Evolutionary conservation across 2,113 vertebrate genomes (phyloP).

Genomic region (Centropus unirufus): DNA sequence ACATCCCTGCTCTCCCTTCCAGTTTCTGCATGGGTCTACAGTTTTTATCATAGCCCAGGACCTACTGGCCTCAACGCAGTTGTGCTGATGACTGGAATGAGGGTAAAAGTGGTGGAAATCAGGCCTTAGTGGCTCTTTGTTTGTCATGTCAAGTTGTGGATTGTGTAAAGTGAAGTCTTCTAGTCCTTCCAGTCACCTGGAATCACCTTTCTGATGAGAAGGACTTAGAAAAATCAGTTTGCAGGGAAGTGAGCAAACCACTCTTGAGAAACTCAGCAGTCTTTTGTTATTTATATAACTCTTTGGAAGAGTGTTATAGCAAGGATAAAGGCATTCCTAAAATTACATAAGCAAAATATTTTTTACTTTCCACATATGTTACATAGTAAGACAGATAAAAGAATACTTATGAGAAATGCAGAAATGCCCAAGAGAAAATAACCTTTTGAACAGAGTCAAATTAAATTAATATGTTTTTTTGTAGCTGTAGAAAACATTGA

Average conservation of each 20-base stretch:
- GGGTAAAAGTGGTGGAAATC: not conserved
- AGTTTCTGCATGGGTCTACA: not conserved
- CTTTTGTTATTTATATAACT: not conserved
- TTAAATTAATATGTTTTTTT: not conserved
- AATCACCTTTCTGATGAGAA: not conserved
- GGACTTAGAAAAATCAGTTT: not conserved
- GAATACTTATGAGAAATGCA: not conserved
- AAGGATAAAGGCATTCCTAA: not conserved
- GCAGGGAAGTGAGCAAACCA: not conserved
- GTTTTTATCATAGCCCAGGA: not conserved
- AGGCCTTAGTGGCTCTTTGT: not conserved
- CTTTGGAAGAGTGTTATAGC: not conserved
- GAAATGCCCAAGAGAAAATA: not conserved
- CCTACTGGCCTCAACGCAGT: not conserved
- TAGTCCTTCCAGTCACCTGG: not conserved
- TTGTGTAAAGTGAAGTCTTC: not conserved
- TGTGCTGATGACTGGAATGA: not conserved
- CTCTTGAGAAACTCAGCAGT: not conserved
- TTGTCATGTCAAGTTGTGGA: not conserved
- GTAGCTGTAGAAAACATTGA: not conserved
- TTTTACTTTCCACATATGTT: not conserved
- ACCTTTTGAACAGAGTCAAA: not conserved
- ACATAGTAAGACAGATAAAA: not conserved
- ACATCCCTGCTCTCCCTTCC: not conserved
- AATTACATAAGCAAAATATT: not conserved